A percentile compares a stretch with the other conserved stretches of the same genome.
Evolutionary conservation across 1,140 invertebrate genomes (phyloP).

Genomic region (Calliphora vicina): DNA sequence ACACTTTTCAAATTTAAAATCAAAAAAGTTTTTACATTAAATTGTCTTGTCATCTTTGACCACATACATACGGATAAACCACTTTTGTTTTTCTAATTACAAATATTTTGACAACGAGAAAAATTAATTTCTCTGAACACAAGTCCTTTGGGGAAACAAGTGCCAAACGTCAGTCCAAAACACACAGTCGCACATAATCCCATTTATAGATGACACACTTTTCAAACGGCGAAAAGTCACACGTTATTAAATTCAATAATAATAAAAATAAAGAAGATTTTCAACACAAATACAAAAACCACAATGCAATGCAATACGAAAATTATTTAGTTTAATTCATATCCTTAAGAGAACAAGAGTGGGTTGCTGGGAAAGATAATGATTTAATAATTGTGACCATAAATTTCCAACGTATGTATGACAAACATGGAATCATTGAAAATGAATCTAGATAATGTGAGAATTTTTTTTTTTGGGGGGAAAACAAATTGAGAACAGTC

Average conservation of each 20-base stretch:
- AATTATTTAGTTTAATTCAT: not conserved
- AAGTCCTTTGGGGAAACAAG: conserved; percentile 31
- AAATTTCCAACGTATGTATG: not conserved
- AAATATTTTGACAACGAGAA: conserved; percentile 18
- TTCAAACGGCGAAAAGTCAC: conserved; percentile 9
- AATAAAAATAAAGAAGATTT: not conserved
- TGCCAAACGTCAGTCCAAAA: not conserved
- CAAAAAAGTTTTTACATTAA: too few species aligned
- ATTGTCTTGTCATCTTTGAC: too few species aligned
- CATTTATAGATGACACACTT: not conserved
- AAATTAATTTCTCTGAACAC: not conserved
- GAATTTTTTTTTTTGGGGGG: not conserved
- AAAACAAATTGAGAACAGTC: not conserved
- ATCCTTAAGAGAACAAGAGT: not conserved
- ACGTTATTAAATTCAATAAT: conserved; percentile 28
- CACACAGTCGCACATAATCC: not conserved
- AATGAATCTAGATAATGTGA: not conserved
- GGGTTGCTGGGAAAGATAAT: not conserved
- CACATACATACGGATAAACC: too few species aligned
- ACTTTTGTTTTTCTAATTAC: too few species aligned
- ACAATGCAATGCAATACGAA: not conserved
- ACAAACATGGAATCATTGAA: not conserved
- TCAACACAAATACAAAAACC: not conserved
- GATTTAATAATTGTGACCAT: not conserved
- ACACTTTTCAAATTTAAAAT: too few species aligned